Base-by-base conservation (phyloP, 2,888 invertebrate genomes). In the Phrixothrix hirtus region DNA sequence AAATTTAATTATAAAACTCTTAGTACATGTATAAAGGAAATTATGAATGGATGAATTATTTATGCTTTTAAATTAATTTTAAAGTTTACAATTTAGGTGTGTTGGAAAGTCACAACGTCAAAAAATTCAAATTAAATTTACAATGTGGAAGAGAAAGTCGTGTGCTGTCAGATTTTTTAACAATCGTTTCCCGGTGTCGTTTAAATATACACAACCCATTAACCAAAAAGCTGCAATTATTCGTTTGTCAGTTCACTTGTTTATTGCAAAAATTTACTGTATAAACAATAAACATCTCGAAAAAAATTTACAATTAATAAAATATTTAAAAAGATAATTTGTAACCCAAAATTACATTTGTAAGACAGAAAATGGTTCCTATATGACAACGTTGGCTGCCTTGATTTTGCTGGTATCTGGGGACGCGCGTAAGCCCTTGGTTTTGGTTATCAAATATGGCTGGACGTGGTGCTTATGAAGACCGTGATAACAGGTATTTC, bases 391-490 rank as follows among this genome's bases (percentile, higher is more conserved):
- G 67, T 64, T 66, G 65, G 66, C 66, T 65, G 63, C 63, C 60
- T 59, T 64, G 65, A 44, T 55, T 56, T 54, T 46, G 30, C 49
- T 49, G 45, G 55, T 61, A 55, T 60, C 58, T 59, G 56, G 56
- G 61, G 63, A 60, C 61, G 57, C 62, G 70, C 70, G 71, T 68
- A 69, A 64, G 68, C 64, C 66, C 61, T 61, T 59, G 50, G 47
- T 60, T 66, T 64, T 68, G 56, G 51, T 61, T 66, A 65, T 68
- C 83, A 86, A 90, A 89, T 86, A 90, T 90, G 90, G 90, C 90
- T 84, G 88, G 88, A 81, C 89, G 89, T 81, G 84, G 86, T 86
- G 85, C 87, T 81, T 89, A 85, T 82, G 88, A 89, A 77, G 87
- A 83, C 79, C 79, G 81, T 77, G 83, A 89, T 84, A 82, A 85